Evolutionary conservation across 1,140 invertebrate species (phyloP), one percentile per base, ranked within the genome.

Genomic region (Rhysida immarginata): DNA sequence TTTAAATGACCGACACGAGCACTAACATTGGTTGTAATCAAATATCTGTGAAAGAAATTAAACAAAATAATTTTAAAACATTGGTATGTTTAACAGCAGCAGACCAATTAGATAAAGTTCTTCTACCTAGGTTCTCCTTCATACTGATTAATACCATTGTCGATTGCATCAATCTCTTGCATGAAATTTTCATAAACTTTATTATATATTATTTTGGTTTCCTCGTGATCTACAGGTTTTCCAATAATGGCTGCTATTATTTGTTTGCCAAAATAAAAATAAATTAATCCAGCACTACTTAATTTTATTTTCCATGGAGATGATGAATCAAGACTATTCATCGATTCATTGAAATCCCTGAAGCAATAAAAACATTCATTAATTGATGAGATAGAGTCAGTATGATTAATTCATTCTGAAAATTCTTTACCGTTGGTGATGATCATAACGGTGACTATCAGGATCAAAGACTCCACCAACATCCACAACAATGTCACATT

Each of bases 401-500:
- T 44, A n/a, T n/a, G n/a, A n/a, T n/a, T n/a, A n/a, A n/a, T n/a
- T n/a, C n/a, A n/a, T n/a, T n/a, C n/a, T 14, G 14, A 24, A 20
- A 43, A 26, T 27, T n/a, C n/a, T 48, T 29, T 75, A 76, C 71
- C 80, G 80, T 72, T 98, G 95, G 70, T 99, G 96, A 73, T 99
- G 96, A 73, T 99, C 96, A 73, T 85, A 99, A 63, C 84, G 76
- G 58, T 84, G 75, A 46, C 65, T 82, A 1, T 70, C 66, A 49
- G 81, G 82, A 74, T 97, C 79, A 72, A 85, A 99, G 18, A 81
- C 78, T 3, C 77, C 82, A n/a, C 96, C 96, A 25, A 99, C 94
- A 75, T 99, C 96, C 2, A 99, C 83, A 21, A 99, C 89, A 61
- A 98, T 83, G 67, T 96, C 89, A 75, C 93, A 97, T 2, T 77